Evolutionary conservation across 2,113 vertebrate genomes (phyloP).

Genomic region (Hippocampus abdominalis): DNA sequence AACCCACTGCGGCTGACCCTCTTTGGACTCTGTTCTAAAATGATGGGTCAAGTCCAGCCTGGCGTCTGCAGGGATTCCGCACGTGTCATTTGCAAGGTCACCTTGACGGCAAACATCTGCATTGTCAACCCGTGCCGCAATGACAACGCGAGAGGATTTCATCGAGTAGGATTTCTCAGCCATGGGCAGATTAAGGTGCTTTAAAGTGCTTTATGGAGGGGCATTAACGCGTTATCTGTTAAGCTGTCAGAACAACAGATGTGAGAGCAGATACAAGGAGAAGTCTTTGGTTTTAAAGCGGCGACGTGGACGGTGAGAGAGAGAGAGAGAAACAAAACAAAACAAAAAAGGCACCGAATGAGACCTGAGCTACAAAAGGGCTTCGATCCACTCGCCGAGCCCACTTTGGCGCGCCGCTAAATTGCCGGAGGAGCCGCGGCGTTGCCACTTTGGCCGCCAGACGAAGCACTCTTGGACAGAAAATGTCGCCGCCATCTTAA

Average conservation of each 20-base stretch:
- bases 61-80: not conserved
- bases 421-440: constrained; percentile 51
- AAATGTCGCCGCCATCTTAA: constrained; percentile 53
- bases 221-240: constrained; percentile 26
- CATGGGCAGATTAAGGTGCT: constrained; percentile 12
- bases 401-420: constrained; percentile 43
- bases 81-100: constrained; percentile 15
- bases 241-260: constrained; percentile 23
- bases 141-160: not conserved
- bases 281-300: constrained; percentile 21
- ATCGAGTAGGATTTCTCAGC: not conserved
- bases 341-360: not conserved
- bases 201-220: constrained; percentile 8
- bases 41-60: too few relatives aligned
- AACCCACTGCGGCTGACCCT: not conserved
- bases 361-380: constrained; percentile 19
- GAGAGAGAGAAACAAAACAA: too few relatives aligned
- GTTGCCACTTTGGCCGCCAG: constrained; percentile 38
- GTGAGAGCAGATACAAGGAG: constrained; percentile 24
- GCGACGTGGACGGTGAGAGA: constrained; percentile 1
- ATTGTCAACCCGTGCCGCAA: not conserved
- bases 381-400: constrained; percentile 10
- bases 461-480: constrained; percentile 41
- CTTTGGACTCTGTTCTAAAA: too few relatives aligned
- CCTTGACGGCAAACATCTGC: constrained; percentile 13